Evolutionary conservation across 2,888 invertebrate genomes (phyloP).

Genomic region (Harpagoxenus sublaevis): DNA sequence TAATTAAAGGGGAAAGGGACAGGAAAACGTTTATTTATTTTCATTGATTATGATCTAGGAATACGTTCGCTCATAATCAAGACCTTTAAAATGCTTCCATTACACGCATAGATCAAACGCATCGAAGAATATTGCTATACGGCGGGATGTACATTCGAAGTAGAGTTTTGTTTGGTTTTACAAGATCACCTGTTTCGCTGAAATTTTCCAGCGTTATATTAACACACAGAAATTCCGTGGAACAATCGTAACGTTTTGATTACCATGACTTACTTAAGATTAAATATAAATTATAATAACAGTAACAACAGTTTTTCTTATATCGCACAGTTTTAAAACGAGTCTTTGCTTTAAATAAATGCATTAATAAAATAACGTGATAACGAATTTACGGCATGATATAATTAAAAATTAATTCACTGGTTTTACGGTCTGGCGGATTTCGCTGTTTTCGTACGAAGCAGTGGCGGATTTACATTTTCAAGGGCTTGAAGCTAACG

Average conservation of each 20-base stretch:
- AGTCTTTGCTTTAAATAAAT: slow-evolving; percentile 61
- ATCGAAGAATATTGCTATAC: slow-evolving; percentile 33
- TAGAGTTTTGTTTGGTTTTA: slow-evolving; percentile 26
- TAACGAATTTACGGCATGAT: slow-evolving; percentile 3
- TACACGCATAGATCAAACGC: slow-evolving; percentile 37
- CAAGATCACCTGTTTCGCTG: slow-evolving; percentile 8
- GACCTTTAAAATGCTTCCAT: slow-evolving; percentile 14
- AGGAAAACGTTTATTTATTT: slow-evolving; percentile 45
- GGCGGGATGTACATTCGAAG: slow-evolving; percentile 31
- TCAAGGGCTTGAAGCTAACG: not conserved
- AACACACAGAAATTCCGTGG: slow-evolving; percentile 7
- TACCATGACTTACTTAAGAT: slow-evolving; percentile 49
- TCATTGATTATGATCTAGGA: slow-evolving; percentile 22
- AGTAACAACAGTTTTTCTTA: slow-evolving; percentile 69
- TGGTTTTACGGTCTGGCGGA: not conserved
- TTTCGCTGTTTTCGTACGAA: not conserved
- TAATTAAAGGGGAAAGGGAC: slow-evolving; percentile 25
- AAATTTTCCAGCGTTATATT: slow-evolving; percentile 28
- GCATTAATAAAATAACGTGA: slow-evolving; percentile 47
- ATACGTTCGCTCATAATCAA: slow-evolving; percentile 27
- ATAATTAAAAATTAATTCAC: slow-evolving; percentile 6
- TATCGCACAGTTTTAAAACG: slow-evolving; percentile 61
- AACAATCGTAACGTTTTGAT: slow-evolving; percentile 30
- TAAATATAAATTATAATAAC: slow-evolving; percentile 66
- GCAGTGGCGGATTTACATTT: slow-evolving; percentile 31